Evolutionary conservation across 2,113 vertebrate species (phyloP).

Genomic region (Rhabdornis inornatus): DNA sequence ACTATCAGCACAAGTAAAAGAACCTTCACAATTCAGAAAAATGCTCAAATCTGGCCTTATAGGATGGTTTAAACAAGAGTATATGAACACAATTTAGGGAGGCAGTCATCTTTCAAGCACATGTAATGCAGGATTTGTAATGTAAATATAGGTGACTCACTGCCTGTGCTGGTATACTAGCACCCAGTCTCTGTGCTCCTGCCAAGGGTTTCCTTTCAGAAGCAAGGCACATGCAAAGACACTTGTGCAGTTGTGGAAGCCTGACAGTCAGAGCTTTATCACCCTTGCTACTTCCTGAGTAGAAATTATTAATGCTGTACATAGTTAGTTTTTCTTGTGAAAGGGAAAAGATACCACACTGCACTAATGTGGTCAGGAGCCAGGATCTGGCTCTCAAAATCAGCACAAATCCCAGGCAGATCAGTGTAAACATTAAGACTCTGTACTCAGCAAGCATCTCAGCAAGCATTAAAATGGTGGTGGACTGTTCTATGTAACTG

Average conservation of each 20-base stretch:
- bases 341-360: background rate
- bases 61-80: background rate
- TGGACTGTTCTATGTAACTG: background rate
- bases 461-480: background rate
- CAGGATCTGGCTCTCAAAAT: background rate
- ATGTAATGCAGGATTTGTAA: background rate
- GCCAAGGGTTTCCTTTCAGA: background rate
- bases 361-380: background rate
- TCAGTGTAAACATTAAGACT: background rate
- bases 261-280: background rate
- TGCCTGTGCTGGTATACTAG: background rate
- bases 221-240: background rate
- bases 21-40: background rate
- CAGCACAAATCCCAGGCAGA: background rate
- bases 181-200: background rate
- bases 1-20: background rate
- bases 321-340: background rate
- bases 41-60: background rate
- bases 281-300: background rate
- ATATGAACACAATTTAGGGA: background rate
- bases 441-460: background rate
- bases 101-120: fast-evolving
- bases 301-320: background rate
- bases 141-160: background rate
- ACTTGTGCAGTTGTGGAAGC: background rate